Conservation (phyloP, 1,140 invertebrate species). For the Grapholita molesta region DNA sequence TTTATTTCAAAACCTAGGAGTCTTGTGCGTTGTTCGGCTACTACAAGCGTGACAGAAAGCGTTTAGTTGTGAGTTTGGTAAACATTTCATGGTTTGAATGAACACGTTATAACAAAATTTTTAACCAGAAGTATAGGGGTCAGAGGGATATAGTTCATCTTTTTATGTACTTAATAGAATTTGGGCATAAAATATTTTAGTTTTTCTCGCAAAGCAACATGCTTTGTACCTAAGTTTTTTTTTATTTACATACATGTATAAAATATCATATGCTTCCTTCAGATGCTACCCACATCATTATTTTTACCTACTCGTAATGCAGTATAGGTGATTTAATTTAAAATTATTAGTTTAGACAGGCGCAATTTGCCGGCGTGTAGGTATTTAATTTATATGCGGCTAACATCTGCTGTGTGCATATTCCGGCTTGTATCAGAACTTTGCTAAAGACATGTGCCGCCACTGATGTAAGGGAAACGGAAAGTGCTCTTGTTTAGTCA, state of each 20-base stretch:
- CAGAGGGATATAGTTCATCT: too few species aligned
- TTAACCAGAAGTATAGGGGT: too few species aligned
- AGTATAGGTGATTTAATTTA: conserved; percentile 29
- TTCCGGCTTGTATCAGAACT: conserved; percentile 44
- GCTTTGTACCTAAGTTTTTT: too few species aligned
- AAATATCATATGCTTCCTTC: too few species aligned
- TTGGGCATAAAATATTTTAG: too few species aligned
- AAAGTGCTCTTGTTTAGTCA: neutral
- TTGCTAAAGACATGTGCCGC: conserved; percentile 25
- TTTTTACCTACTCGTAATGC: too few species aligned
- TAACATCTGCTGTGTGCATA: conserved; percentile 52
- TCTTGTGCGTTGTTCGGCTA: neutral
- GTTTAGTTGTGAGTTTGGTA: neutral
- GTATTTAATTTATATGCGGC: conserved; percentile 50
- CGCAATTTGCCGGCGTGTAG: conserved; percentile 32
- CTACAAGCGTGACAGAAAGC: neutral
- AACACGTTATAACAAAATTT: too few species aligned
- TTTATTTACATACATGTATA: too few species aligned
- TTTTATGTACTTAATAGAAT: too few species aligned
- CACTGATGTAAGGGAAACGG: neutral
- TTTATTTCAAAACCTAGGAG: neutral
- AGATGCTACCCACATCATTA: too few species aligned
- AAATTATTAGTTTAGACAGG: conserved; percentile 21
- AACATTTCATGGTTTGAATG: too few species aligned
- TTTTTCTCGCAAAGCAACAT: too few species aligned